phyloP scores from a whole-genome alignment of 1,140 invertebrate species.

The Calycopis cecrops region DNA sequence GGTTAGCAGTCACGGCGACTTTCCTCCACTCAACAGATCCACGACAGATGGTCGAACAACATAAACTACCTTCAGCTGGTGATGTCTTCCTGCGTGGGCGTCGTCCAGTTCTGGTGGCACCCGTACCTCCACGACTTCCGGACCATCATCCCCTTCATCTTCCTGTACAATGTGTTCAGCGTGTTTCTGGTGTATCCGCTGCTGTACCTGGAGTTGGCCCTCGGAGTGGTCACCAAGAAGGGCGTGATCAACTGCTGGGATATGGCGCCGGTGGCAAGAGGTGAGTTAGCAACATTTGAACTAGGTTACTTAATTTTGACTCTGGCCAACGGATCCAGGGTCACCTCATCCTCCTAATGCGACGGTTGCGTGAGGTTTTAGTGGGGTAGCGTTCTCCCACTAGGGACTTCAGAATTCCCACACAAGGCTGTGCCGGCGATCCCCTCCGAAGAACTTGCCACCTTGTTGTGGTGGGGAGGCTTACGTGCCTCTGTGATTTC shows the following conservation, averaged over 20 bases:
- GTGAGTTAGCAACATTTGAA: conserved; percentile 26
- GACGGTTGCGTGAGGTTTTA: no score
- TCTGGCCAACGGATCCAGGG: no score
- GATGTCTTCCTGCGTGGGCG: conserved; percentile 53
- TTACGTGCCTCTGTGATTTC: no score
- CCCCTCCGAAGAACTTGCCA: no score
- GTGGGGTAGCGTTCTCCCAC: no score
- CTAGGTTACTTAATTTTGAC: no score
- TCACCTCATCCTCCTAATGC: no score
- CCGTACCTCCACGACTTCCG: conserved; percentile 53
- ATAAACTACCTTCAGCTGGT: conserved; percentile 61
- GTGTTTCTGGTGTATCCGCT: conserved; percentile 50
- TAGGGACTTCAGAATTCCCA: no score
- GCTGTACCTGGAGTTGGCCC: conserved; percentile 55
- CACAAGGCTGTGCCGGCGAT: no score
- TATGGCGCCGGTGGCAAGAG: conserved; percentile 53
- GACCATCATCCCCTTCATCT: conserved; percentile 49
- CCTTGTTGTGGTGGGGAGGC: no score
- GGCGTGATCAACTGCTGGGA: conserved; percentile 60
- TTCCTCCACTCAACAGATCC: conserved; percentile 35
- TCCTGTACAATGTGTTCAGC: conserved; percentile 57
- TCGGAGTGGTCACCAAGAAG: conserved; percentile 56
- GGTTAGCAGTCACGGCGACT: no score
- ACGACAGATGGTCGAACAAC: conserved; percentile 60
- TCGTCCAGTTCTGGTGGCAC: conserved; percentile 62